Evolutionary conservation across 2,113 vertebrate genomes (phyloP), one percentile per base, ranked within the genome.

Genomic region (Chaenogobius annularis): DNA sequence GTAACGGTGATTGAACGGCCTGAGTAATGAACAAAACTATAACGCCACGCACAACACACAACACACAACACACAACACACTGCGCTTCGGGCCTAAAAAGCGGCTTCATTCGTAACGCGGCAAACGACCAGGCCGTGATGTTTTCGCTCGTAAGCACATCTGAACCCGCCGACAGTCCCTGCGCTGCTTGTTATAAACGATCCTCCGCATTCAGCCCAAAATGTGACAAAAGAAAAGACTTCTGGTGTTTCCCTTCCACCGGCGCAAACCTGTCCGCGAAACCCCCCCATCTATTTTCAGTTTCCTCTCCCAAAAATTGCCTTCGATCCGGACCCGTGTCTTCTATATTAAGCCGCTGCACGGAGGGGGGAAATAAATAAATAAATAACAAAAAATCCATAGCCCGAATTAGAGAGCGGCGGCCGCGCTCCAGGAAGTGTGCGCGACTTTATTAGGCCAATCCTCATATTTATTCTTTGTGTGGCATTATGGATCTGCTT

Each of bases 381-480:
- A n/a, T n/a, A n/a, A n/a, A n/a, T n/a, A 31, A 31, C 1, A 31
- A 4, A 50, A 37, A 43, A 1, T 1, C 22, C 9, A 61, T 59
- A 52, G 37, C 17, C 23, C 20, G 17, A 19, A 19, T 9, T 13
- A 50, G 35, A 66, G 35, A 70, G 31, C 52, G 68, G 0, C 44
- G 37, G 22, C 37, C 47, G 22, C 55, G 10, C 55, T 47, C 70
- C 44, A 55, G 63, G 58, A 62, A 46, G 71, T 65, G n/a, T 52
- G 58, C 10, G 43, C 13, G 44, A 19, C 17, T 50, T 44, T 73
- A 66, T 47, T 66, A 66, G 43, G 11, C 20, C 47, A n/a, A 23
- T 20, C 17, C 17, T 69, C 12, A 52, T 44, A 77, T 74, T 62
- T 22, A 79, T 69, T 64, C 54, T 74, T 44, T 68, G 71, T 75